A percentile compares a stretch with the other conserved stretches of the same genome.
Evolutionary conservation across 1,140 invertebrate species (phyloP).

Genomic region (Chironomus striatipennis): DNA sequence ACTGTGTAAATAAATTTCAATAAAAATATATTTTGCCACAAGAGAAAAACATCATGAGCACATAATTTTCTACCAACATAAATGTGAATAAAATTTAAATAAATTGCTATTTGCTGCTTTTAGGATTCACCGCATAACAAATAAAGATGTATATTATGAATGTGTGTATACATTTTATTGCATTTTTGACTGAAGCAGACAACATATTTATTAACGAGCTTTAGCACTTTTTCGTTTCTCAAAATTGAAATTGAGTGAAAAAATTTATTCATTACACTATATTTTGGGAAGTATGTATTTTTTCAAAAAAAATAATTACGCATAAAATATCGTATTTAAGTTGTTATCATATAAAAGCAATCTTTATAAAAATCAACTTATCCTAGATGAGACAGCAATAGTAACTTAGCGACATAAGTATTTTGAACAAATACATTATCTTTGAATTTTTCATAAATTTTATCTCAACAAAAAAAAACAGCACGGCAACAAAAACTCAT

Average conservation of each 20-base stretch:
- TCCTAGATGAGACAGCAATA: no score
- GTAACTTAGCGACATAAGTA: not conserved
- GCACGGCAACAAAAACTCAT: not conserved
- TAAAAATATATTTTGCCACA: conserved; percentile 1
- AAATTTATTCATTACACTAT: no score
- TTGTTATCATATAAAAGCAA: no score
- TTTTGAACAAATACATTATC: not conserved
- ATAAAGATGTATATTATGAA: not conserved
- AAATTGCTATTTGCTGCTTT: conserved; percentile 16
- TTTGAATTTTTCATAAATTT: not conserved
- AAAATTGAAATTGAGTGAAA: no score
- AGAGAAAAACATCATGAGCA: conserved; percentile 17
- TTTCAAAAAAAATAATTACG: no score
- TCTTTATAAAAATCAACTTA: no score
- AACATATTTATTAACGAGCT: not conserved
- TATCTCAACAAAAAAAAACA: not conserved
- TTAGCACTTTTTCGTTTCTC: no score
- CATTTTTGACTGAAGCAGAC: conserved; percentile 6
- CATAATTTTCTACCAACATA: conserved; percentile 19
- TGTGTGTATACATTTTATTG: conserved; percentile 18
- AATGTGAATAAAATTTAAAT: conserved; percentile 23
- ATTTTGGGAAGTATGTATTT: no score
- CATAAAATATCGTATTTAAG: no score
- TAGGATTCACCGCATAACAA: not conserved
- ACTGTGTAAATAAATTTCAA: not conserved